These are phyloP conservation scores for Cebus imitator DNA, from an alignment of 2,113 vertebrate species.

Conservation along the genomic window DNA sequence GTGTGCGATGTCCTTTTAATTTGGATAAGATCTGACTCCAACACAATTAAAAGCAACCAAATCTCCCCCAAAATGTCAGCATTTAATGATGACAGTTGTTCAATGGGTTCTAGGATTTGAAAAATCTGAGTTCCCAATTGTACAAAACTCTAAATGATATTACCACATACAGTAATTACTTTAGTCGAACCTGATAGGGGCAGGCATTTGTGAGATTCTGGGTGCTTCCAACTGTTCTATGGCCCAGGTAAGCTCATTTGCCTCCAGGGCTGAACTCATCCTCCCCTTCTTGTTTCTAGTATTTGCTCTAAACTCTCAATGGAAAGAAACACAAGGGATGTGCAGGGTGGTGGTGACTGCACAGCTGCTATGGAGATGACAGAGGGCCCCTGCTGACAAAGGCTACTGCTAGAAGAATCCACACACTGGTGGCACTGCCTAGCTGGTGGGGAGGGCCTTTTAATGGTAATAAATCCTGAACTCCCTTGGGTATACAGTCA, in stretches of 20 bases:
- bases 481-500: not conserved
- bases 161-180: not conserved
- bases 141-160: not conserved
- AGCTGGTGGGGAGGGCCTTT: not conserved
- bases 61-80: not conserved
- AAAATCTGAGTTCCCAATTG: not conserved
- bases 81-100: not conserved
- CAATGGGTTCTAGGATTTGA: not conserved
- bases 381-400: not conserved
- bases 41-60: not conserved
- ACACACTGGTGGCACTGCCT: fast-evolving
- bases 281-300: not conserved
- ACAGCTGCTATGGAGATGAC: not conserved
- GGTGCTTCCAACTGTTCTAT: not conserved
- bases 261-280: not conserved
- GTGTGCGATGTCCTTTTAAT: not conserved
- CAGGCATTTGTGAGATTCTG: not conserved
- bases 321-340: not conserved
- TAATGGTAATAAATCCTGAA: not conserved
- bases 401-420: not conserved
- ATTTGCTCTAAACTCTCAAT: not conserved
- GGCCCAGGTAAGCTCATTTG: not conserved
- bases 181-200: not conserved
- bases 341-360: too few relatives aligned
- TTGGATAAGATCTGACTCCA: not conserved